Percentiles rank a stretch among this genome's conserved stretches.
phyloP scores from a whole-genome alignment of 30 jellyfish, hydroid and myxozoan genomes.

The Rhopilema esculentum region DNA sequence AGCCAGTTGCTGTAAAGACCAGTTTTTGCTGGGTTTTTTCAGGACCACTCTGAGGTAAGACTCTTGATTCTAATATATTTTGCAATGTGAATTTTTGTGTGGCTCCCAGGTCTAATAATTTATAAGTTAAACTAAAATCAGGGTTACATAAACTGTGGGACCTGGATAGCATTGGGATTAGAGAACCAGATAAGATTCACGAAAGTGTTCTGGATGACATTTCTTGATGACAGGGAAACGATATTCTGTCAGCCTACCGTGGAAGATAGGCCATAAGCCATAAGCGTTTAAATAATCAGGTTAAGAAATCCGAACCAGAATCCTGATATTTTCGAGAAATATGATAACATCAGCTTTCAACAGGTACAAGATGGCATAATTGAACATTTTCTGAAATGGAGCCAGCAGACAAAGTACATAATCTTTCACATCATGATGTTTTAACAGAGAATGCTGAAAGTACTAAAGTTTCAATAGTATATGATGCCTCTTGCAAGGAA shows the following conservation, averaged over 20 bases:
- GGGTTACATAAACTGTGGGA: constrained; percentile 8
- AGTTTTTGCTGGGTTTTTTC: constrained; percentile 47
- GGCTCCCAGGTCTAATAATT: not conserved
- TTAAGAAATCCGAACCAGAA: constrained; percentile 2
- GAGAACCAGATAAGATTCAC: constrained; percentile 14
- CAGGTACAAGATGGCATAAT: constrained; percentile 6
- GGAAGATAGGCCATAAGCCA: constrained; percentile 24
- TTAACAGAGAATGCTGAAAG: not conserved
- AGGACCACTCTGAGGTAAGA: constrained; percentile 59
- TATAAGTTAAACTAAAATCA: constrained; percentile 10
- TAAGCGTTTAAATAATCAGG: constrained; percentile 1
- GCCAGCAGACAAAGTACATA: constrained; percentile 8
- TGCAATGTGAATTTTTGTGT: constrained; percentile 32
- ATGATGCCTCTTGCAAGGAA: constrained; percentile 19
- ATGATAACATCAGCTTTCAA: not conserved
- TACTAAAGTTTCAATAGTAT: not conserved
- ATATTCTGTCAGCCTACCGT: constrained; percentile 12
- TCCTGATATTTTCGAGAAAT: constrained; percentile 1
- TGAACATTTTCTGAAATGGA: constrained; percentile 3
- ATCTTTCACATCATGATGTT: constrained; percentile 8
- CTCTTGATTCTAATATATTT: constrained; percentile 22
- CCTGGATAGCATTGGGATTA: constrained; percentile 22
- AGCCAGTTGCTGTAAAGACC: constrained; percentile 50
- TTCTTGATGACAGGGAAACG: constrained; percentile 6
- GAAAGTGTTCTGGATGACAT: constrained; percentile 14